phyloP scores from a whole-genome alignment of 2,113 vertebrate species.

The Percopsis transmontana region DNA sequence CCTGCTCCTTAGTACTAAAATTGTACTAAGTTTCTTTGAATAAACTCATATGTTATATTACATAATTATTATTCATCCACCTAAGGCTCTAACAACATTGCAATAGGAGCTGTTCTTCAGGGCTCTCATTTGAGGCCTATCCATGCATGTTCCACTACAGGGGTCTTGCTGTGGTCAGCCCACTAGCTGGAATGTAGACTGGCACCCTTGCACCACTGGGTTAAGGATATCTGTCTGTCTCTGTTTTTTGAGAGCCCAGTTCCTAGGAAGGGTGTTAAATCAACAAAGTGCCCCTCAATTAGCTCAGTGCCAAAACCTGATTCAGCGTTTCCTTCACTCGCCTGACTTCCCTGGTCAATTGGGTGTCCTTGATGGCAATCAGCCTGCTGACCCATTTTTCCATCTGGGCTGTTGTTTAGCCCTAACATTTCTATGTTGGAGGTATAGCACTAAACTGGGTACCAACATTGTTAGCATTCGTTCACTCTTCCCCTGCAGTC shows the following conservation, averaged over 20 bases:
- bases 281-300: constrained; percentile 58
- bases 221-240: constrained; percentile 49
- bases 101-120: constrained; percentile 27
- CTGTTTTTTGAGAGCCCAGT: no score
- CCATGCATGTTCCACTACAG: constrained; percentile 30
- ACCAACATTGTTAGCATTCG: constrained; percentile 3
- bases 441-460: not conserved
- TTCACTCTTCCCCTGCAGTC: not conserved
- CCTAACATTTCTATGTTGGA: not conserved
- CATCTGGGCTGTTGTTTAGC: constrained; percentile 11
- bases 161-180: constrained; percentile 54
- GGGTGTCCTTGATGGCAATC: constrained; percentile 16
- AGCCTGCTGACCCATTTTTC: constrained; percentile 62
- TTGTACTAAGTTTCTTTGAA: no score
- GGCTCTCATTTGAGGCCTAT: constrained; percentile 14
- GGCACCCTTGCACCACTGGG: constrained; percentile 52
- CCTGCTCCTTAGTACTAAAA: no score
- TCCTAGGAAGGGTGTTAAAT: constrained; percentile 49
- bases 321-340: constrained; percentile 50
- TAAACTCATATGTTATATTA: no score
- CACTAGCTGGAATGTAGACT: constrained; percentile 53
- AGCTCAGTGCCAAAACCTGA: constrained; percentile 38
- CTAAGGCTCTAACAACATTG: constrained; percentile 36
- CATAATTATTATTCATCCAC: no score
- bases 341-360: no score